Base-by-base conservation (phyloP, 2,888 invertebrate species). In the Reticulitermes lucifugus region DNA sequence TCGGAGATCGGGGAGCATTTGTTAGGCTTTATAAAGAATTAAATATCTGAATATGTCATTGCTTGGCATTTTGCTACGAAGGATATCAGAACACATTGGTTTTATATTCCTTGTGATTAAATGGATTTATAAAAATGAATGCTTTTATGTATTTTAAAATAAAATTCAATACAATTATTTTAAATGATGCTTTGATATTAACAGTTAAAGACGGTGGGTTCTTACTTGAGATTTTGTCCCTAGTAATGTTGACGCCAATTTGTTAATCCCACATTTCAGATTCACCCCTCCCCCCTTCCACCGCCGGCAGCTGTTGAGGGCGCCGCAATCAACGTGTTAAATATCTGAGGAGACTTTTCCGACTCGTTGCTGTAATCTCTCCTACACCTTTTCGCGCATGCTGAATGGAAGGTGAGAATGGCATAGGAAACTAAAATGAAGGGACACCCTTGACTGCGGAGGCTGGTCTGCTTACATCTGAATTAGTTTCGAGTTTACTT, bases 321-420 rank as follows among this genome's bases (percentile, higher is more conserved):
- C 71, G 25, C n/a, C 25, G 12, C 71, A 71, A 71, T 25, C 71
- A 71, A 14, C 35, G 25, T 71, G 71, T 35, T 71, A 71, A 71
- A 71, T 71, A 71, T 71, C 71, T 71, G 71, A 71, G 6, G 71
- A 71, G 71, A 71, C 6, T 71, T 71, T 71, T 25, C 25, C 71
- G 35, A 71, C 25, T 71, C 14, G 25, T 25, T 25, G 25, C 25
- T 71, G 25, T 71, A 29, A 71, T 29, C 35, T n/a, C 35, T 71
- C 29, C 25, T 14, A 60, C 18, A 14, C 59, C 59, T 22, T 18
- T 60, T 21, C 18, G 59, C 59, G 22, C 71, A 9, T 71, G 0
- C 22, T 14, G 71, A 71, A 29, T 25, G 65, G 71, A 35, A 35
- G 35, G 71, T 25, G 71, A 71, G 65, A n/a, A n/a, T 12, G 35